Evolutionary conservation across 2,888 invertebrate genomes (phyloP).

Genomic region (Dasypogon diadema): DNA sequence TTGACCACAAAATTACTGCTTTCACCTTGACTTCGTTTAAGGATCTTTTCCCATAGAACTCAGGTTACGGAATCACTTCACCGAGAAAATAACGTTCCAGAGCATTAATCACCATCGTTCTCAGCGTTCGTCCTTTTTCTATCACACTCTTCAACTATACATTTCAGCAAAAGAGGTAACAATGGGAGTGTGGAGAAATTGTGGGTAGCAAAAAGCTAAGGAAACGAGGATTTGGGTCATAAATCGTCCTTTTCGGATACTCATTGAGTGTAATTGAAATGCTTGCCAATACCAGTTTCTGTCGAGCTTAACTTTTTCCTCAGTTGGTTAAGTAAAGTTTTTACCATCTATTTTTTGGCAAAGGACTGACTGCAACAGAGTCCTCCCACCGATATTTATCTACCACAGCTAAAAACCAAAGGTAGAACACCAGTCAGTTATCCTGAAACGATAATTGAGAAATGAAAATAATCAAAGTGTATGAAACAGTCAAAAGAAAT

Average conservation of each 20-base stretch:
- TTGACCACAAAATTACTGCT: constrained; percentile 5
- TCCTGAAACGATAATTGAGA: constrained; percentile 5
- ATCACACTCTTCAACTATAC: constrained; percentile 38
- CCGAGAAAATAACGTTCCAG: constrained; percentile 52
- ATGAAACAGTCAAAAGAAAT: constrained; percentile 9
- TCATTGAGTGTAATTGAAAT: constrained; percentile 56
- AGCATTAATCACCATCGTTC: constrained; percentile 55
- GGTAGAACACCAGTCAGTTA: constrained; percentile 1
- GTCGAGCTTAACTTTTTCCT: constrained; percentile 51
- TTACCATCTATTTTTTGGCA: background rate
- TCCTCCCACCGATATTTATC: background rate
- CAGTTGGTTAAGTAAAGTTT: constrained; percentile 38
- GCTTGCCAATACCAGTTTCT: constrained; percentile 55
- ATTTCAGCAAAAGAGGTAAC: constrained; percentile 38
- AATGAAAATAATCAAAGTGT: background rate
- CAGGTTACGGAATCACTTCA: constrained; percentile 28
- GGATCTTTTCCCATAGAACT: background rate
- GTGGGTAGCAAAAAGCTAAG: constrained; percentile 45
- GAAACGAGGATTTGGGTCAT: constrained; percentile 53
- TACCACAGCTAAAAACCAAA: background rate
- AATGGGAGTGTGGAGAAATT: constrained; percentile 20
- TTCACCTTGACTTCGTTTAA: constrained; percentile 19
- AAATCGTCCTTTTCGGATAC: constrained; percentile 55
- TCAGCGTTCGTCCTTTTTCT: constrained; percentile 52
- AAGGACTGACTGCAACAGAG: constrained; percentile 19